These are phyloP conservation scores for Amblyopsis rosae DNA, from an alignment of 2,113 vertebrate genomes.

Conservation along the genomic window DNA sequence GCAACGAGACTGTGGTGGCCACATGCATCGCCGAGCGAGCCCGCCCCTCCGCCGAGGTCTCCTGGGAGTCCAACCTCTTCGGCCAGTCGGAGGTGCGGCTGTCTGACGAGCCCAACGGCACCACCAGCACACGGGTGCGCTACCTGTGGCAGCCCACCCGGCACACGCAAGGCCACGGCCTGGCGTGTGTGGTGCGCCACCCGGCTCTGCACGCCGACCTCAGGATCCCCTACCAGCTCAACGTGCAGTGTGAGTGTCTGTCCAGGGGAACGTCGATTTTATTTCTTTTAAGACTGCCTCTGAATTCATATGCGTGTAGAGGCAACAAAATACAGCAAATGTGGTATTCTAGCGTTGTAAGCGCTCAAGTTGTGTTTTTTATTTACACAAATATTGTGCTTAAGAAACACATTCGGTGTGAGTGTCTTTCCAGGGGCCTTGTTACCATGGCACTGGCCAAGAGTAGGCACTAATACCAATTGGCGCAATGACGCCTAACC, in stretches of 20 bases:
- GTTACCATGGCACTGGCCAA: too few relatives aligned
- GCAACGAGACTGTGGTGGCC: constrained; percentile 89
- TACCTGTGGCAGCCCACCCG: constrained; percentile 89
- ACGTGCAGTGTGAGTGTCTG: constrained; percentile 89
- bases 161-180: constrained; percentile 85
- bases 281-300: too few relatives aligned
- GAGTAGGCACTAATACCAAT: too few relatives aligned
- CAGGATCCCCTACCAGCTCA: constrained; percentile 85
- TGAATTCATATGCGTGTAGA: too few relatives aligned
- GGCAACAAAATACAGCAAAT: too few relatives aligned
- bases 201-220: constrained; percentile 88
- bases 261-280: too few relatives aligned
- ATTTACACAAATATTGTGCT: too few relatives aligned
- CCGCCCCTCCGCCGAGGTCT: constrained; percentile 88
- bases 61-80: constrained; percentile 89
- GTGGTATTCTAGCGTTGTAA: too few relatives aligned
- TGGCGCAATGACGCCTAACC: too few relatives aligned
- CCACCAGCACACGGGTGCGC: constrained; percentile 86
- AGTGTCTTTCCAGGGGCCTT: too few relatives aligned
- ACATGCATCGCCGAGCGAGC: constrained; percentile 91
- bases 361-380: too few relatives aligned
- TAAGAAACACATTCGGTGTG: too few relatives aligned
- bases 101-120: constrained; percentile 86
- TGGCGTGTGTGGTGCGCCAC: constrained; percentile 92
- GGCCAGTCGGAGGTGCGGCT: constrained; percentile 85